phyloP scores from a whole-genome alignment of 2,797 vertebrate genomes.

The Rhinella marina region DNA sequence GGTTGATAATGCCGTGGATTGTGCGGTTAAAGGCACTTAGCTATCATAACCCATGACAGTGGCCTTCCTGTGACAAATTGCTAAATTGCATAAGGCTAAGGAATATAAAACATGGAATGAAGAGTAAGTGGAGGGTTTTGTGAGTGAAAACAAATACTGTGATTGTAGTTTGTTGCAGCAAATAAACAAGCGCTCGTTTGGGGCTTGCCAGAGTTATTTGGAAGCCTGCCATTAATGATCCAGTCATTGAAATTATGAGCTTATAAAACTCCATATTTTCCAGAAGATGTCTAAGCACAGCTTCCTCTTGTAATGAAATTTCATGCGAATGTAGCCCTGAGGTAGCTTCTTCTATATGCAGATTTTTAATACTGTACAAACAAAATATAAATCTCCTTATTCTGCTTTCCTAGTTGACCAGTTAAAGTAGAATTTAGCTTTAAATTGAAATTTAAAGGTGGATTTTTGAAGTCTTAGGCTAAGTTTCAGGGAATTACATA shows the following conservation, averaged over 20 bases:
- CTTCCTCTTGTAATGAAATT: constrained; percentile 40
- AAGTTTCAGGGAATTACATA: not conserved
- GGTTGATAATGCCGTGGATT: constrained; percentile 69
- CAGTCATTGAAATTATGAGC: constrained; percentile 50
- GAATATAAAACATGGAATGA: constrained; percentile 48
- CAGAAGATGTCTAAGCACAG: constrained; percentile 30
- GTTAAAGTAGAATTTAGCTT: not conserved
- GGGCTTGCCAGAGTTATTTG: constrained; percentile 36
- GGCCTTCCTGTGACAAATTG: constrained; percentile 61
- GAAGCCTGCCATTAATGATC: constrained; percentile 56
- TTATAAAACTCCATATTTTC: constrained; percentile 45
- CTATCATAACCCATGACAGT: constrained; percentile 60
- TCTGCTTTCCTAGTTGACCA: not conserved
- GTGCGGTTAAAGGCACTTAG: constrained; percentile 64
- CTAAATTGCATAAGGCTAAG: constrained; percentile 59
- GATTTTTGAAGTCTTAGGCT: not conserved
- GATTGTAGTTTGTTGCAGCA: constrained; percentile 38
- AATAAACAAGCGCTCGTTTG: constrained; percentile 38
- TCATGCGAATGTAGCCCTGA: constrained; percentile 40
- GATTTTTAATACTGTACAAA: constrained; percentile 35
- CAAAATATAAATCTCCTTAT: constrained; percentile 36
- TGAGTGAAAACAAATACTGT: constrained; percentile 52
- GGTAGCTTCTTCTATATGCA: constrained; percentile 20
- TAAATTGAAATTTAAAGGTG: not conserved
- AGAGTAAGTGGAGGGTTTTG: constrained; percentile 39